Evolutionary conservation across 2,888 invertebrate species (phyloP), one percentile per base, ranked within the genome.

Genomic region (Philhelius pedissequus): DNA sequence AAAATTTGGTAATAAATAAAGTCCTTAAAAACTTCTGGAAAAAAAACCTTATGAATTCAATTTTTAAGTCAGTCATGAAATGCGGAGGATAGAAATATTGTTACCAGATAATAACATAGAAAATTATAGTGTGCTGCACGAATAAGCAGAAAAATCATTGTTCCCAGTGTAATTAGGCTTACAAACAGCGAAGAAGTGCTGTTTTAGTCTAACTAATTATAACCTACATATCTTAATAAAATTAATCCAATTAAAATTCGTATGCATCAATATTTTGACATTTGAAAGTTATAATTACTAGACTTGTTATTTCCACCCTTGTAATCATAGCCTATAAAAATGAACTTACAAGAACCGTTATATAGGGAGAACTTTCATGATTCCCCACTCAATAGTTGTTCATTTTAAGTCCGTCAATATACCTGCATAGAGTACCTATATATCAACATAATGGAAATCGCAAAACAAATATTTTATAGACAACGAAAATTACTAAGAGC

Each of bases 201-300:
- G n/a, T n/a, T n/a, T n/a, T n/a, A n/a, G n/a, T n/a, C n/a, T n/a
- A n/a, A n/a, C n/a, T n/a, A n/a, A n/a, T n/a, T n/a, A n/a, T n/a
- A n/a, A n/a, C 35, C 35, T 56, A 9, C 9, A n/a, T n/a, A 38
- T 54, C 18, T 13, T 13, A 15, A 13, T n/a, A n/a, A 20, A 56
- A 40, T 43, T 4, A 62, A 43, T 9, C 3, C 56, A 71, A 73
- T 68, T 45, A 68, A 74, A 73, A 71, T 68, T 43, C 30, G 30
- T n/a, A n/a, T 13, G 3, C 22, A 48, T 25, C 58, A 70, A 88
- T 74, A 70, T 79, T 74, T 74, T 56, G 79, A 74, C 50, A 32
- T 52, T 56, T 38, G 69, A 60, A 70, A 25, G 70, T 25, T 18
- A 48, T 70, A 74, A 79, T 74, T 83, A n/a, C n/a, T n/a, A 56